phyloP scores from a whole-genome alignment of 2,888 invertebrate genomes.

The Desoria tigrina region DNA sequence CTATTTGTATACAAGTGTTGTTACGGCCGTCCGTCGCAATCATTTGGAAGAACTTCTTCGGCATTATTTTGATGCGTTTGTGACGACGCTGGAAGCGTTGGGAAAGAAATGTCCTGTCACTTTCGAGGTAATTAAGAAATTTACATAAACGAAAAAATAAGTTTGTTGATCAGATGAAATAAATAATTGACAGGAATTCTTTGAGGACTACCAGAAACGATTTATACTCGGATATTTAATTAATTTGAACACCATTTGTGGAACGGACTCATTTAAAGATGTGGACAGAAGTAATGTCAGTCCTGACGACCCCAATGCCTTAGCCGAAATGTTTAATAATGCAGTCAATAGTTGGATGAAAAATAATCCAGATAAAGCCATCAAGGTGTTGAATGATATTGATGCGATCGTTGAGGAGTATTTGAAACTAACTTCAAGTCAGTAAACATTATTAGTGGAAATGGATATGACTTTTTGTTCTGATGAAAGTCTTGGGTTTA shows the following conservation, averaged over 20 bases:
- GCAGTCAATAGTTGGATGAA: too few relatives aligned
- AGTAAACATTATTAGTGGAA: too few relatives aligned
- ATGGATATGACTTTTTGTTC: too few relatives aligned
- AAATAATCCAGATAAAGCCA: too few relatives aligned
- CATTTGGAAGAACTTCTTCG: slow-evolving; percentile 11
- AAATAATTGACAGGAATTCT: slow-evolving; percentile 5
- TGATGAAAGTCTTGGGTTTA: too few relatives aligned
- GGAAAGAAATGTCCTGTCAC: not conserved
- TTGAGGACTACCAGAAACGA: not conserved
- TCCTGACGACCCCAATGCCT: not conserved
- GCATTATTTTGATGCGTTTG: slow-evolving; percentile 13
- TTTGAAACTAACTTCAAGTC: too few relatives aligned
- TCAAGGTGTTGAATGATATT: too few relatives aligned
- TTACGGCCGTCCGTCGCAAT: slow-evolving; percentile 14
- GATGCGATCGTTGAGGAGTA: too few relatives aligned
- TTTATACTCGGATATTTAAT: slow-evolving; percentile 28
- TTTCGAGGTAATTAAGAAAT: not conserved
- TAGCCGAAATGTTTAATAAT: slow-evolving; percentile 6
- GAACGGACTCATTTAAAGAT: slow-evolving; percentile 24
- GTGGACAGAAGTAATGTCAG: not conserved
- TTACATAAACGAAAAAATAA: too few relatives aligned
- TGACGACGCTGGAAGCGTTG: slow-evolving; percentile 10
- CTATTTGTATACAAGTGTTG: slow-evolving; percentile 29
- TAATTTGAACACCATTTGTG: slow-evolving; percentile 14
- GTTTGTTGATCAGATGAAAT: too few relatives aligned